Conservation (phyloP, 2,113 vertebrate species). For the Polypterus bichir region DNA sequence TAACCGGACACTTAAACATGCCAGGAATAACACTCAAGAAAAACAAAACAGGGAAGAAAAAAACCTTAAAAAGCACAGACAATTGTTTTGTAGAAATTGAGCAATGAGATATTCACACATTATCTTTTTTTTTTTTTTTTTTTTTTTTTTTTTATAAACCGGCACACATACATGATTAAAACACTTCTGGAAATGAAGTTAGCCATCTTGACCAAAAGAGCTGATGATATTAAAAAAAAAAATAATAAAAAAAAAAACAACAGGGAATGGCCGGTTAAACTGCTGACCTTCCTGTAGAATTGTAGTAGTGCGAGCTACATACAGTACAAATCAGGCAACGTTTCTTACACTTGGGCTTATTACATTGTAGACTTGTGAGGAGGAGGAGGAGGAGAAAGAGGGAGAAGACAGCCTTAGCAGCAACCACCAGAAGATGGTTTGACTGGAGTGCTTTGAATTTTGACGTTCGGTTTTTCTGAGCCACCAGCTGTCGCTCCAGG, state of each 20-base stretch:
- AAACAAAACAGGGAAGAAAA: constrained; percentile 19
- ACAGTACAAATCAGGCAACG: constrained; percentile 77
- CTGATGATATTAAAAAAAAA: too few species aligned
- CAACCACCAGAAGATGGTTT: constrained; percentile 89
- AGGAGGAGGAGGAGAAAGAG: constrained; percentile 36
- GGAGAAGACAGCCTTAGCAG: constrained; percentile 56
- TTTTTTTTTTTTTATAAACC: constrained; percentile 60
- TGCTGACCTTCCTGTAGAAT: constrained; percentile 72
- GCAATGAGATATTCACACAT: constrained; percentile 74
- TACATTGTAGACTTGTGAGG: constrained; percentile 70
- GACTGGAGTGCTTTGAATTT: constrained; percentile 96
- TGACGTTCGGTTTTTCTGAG: constrained; percentile 87
- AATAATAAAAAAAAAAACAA: constrained; percentile 48
- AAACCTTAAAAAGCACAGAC: constrained; percentile 69
- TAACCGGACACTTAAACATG: constrained; percentile 72
- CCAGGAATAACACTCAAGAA: constrained; percentile 64
- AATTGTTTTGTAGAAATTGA: constrained; percentile 79
- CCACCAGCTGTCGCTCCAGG: constrained; percentile 79
- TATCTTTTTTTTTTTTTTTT: constrained; percentile 8
- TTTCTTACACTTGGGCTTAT: constrained; percentile 61
- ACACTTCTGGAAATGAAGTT: constrained; percentile 78
- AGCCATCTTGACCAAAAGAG: constrained; percentile 66
- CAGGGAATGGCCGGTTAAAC: constrained; percentile 71
- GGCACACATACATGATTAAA: constrained; percentile 73
- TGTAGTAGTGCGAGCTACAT: constrained; percentile 77